Evolutionary conservation across 1,140 invertebrate genomes (phyloP).

Genomic region (Mya arenaria): DNA sequence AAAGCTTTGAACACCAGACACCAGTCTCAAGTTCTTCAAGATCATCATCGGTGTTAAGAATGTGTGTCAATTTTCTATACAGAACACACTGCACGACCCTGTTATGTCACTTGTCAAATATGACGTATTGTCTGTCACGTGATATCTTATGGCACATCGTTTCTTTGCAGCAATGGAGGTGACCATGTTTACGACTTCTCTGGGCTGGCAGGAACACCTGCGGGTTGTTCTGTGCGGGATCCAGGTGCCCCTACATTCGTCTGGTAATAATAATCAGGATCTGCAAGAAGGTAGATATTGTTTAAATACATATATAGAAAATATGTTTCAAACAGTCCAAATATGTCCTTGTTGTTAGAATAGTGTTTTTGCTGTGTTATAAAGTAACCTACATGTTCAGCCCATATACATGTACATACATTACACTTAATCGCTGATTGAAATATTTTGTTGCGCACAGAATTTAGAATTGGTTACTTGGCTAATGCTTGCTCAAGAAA

Average conservation of each 20-base stretch:
- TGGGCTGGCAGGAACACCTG: constrained; percentile 38
- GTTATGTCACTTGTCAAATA: background rate
- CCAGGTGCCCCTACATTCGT: constrained; percentile 1
- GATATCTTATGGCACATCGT: background rate
- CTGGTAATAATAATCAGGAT: constrained; percentile 52
- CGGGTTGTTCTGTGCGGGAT: constrained; percentile 2
- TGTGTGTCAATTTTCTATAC: too few species aligned
- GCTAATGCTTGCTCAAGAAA: background rate
- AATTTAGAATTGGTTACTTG: background rate
- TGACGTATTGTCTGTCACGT: background rate
- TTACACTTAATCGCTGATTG: background rate
- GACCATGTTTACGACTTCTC: constrained; percentile 40
- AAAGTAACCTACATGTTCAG: background rate
- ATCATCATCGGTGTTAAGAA: background rate
- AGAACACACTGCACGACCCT: too few species aligned
- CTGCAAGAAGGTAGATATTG: constrained; percentile 24
- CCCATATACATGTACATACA: background rate
- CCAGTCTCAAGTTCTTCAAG: background rate
- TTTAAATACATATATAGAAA: too few species aligned
- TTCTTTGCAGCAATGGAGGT: constrained; percentile 41
- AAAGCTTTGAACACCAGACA: background rate
- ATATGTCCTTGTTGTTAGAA: too few species aligned
- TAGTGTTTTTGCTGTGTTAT: background rate
- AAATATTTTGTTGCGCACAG: background rate
- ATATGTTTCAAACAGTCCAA: too few species aligned